Evolutionary conservation across 2,797 vertebrate genomes (phyloP).

Genomic region (Poeciliopsis paucimaculata): DNA sequence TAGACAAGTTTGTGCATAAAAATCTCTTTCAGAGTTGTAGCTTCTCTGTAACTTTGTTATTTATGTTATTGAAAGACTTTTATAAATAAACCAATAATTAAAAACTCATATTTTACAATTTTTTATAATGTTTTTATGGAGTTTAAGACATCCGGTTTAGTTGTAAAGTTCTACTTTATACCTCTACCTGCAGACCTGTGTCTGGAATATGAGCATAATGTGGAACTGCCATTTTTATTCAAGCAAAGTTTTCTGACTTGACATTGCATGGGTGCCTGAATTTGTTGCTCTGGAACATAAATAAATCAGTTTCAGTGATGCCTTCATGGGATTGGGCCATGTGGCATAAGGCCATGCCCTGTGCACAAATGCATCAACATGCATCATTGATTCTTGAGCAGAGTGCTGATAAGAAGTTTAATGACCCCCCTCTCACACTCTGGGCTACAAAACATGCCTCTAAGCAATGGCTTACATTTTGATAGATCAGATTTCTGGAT

Average conservation of each 20-base stretch:
- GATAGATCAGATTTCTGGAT: neutral
- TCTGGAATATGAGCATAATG: neutral
- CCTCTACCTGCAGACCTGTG: neutral
- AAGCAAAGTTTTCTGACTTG: neutral
- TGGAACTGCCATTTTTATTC: neutral
- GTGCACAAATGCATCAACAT: slow-evolving; percentile 4
- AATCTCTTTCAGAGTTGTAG: neutral
- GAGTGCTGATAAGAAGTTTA: neutral
- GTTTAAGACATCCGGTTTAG: neutral
- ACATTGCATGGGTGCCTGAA: neutral
- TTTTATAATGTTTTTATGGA: neutral
- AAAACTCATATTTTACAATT: neutral
- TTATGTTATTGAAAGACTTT: neutral
- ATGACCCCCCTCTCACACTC: neutral
- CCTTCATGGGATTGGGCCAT: neutral
- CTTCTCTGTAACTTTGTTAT: neutral
- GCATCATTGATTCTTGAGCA: slow-evolving; percentile 14
- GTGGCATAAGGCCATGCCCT: neutral
- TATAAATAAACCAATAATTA: neutral
- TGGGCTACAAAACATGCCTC: neutral
- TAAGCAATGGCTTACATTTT: neutral
- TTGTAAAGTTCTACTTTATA: neutral
- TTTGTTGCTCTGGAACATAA: neutral
- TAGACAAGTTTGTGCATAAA: neutral
- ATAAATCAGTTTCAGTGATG: neutral